phyloP scores from a whole-genome alignment of 1,140 invertebrate species.

The Aricia agestis region DNA sequence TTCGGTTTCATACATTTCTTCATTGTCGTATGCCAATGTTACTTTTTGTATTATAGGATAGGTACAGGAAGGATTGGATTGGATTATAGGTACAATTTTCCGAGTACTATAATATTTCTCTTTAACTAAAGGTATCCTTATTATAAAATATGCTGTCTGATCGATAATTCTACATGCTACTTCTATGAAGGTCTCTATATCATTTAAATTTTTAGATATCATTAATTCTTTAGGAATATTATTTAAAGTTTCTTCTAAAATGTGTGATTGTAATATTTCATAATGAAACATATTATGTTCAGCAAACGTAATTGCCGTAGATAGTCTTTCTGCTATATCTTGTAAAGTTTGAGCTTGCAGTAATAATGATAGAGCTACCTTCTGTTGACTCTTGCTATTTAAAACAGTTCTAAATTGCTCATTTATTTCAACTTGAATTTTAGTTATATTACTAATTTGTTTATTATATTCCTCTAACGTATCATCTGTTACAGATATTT shows the following conservation, averaged over 20 bases:
- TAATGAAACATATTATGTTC: slow-evolving; percentile 28
- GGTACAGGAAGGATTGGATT: slow-evolving; percentile 27
- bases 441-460: slow-evolving; percentile 28
- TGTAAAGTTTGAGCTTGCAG: slow-evolving; percentile 26
- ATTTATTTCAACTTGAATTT: slow-evolving; percentile 19
- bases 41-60: slow-evolving; percentile 31
- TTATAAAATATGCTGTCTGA: slow-evolving; percentile 19
- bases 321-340: slow-evolving; percentile 17
- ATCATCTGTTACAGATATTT: slow-evolving; percentile 29
- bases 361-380: slow-evolving; percentile 23
- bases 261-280: slow-evolving; percentile 25
- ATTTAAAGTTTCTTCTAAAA: slow-evolving; percentile 21
- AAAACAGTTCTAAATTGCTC: slow-evolving; percentile 4
- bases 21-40: slow-evolving; percentile 24
- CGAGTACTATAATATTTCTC: slow-evolving; percentile 18
- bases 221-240: slow-evolving; percentile 24
- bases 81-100: slow-evolving; percentile 30
- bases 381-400: slow-evolving; percentile 23
- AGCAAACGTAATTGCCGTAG: slow-evolving; percentile 21
- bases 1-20: slow-evolving; percentile 27
- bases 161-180: slow-evolving; percentile 23
- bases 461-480: slow-evolving; percentile 32
- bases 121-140: no score
- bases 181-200: slow-evolving; percentile 24
- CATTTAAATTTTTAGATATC: slow-evolving; percentile 23